Conservation (phyloP, 1,140 invertebrate genomes). For the Eriocheir sinensis region DNA sequence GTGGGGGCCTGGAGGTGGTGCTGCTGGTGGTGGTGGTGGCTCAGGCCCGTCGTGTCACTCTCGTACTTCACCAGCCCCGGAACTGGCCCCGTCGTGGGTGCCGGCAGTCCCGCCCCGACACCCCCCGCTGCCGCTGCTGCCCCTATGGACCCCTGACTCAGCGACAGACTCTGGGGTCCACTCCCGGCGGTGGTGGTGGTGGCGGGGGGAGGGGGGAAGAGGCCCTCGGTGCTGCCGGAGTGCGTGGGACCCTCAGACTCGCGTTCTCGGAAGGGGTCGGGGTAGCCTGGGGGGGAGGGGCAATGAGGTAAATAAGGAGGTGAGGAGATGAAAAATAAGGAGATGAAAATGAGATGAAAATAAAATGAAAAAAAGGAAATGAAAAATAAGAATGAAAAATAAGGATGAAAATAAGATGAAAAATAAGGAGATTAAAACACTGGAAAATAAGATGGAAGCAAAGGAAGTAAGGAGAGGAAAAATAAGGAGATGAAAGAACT, state of each 20-base stretch:
- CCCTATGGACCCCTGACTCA: conserved; percentile 73
- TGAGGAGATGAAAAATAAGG: background rate
- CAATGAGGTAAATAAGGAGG: background rate
- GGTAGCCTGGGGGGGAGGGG: conserved; percentile 82
- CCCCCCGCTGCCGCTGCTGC: background rate
- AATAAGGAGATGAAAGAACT: too few relatives aligned
- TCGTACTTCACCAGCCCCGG: conserved; percentile 65
- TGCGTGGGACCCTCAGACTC: conserved; percentile 79
- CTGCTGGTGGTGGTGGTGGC: conserved; percentile 83
- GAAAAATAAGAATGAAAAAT: background rate
- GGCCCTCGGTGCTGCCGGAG: conserved; percentile 65
- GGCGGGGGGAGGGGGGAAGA: conserved; percentile 57
- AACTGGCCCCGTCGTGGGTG: background rate
- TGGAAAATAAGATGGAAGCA: too few relatives aligned
- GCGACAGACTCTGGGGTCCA: conserved; percentile 67
- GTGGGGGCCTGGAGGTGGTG: conserved; percentile 81
- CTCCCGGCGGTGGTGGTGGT: conserved; percentile 48
- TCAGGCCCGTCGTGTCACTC: conserved; percentile 81
- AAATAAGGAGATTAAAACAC: too few relatives aligned
- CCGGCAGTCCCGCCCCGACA: background rate
- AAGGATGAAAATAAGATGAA: background rate
- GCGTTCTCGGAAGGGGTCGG: conserved; percentile 85
- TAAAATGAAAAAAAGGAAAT: background rate
- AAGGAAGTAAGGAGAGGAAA: too few relatives aligned
- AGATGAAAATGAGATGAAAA: background rate